A percentile compares a stretch with the other conserved stretches of the same genome.
These are phyloP conservation scores for Drosophila suboccidentalis DNA, from an alignment of 2,888 invertebrate species.

Conservation along the genomic window DNA sequence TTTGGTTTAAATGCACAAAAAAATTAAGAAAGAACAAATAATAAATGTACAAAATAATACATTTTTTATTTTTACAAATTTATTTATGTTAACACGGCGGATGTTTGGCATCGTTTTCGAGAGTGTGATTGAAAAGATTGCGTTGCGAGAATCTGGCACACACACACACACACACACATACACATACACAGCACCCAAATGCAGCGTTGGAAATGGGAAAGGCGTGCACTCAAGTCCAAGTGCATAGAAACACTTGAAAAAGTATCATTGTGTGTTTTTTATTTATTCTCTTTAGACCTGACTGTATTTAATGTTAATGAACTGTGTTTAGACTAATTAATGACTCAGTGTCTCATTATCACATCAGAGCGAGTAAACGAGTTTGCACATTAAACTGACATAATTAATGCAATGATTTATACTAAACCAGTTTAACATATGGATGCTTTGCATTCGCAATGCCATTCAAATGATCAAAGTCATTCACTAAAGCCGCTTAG, in stretches of 20 bases:
- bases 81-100: constrained; percentile 45
- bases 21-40: constrained; percentile 7
- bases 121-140: constrained; percentile 42
- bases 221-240: constrained; percentile 6
- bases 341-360: constrained; percentile 29
- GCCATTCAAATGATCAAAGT: constrained; percentile 46
- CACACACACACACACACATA: constrained; percentile 35
- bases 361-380: constrained; percentile 37
- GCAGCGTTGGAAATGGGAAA: constrained; percentile 13
- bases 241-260: not conserved
- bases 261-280: not conserved
- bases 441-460: constrained; percentile 29
- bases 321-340: constrained; percentile 42
- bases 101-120: constrained; percentile 69
- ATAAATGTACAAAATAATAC: not conserved
- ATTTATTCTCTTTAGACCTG: constrained; percentile 1
- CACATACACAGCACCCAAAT: constrained; percentile 2
- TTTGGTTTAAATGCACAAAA: constrained; percentile 23
- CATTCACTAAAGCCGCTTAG: constrained; percentile 12
- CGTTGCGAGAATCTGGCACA: constrained; percentile 49
- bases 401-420: constrained; percentile 54
- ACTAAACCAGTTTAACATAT: constrained; percentile 43
- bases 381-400: constrained; percentile 45
- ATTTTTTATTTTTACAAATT: constrained; percentile 40
- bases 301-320: constrained; percentile 43